Conservation (phyloP, 2,888 invertebrate genomes). For the Andrena hattorfiana region DNA sequence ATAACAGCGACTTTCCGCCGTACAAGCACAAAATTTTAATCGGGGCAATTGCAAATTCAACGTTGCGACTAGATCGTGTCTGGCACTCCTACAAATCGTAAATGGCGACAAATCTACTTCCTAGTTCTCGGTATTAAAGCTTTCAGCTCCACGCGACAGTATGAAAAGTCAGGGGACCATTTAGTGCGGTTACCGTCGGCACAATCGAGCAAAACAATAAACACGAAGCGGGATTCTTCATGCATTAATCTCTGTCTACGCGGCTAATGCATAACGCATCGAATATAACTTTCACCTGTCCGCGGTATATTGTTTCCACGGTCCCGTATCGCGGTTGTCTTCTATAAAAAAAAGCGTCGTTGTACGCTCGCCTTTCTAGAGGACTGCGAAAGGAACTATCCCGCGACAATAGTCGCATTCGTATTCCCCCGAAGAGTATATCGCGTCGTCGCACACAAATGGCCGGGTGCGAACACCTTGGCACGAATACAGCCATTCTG, state of each 20-base stretch:
- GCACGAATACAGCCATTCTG: slow-evolving; percentile 57
- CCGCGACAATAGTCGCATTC: slow-evolving; percentile 48
- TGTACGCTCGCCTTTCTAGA: slow-evolving; percentile 26
- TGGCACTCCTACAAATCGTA: too few species aligned
- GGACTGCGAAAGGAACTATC: slow-evolving; percentile 29
- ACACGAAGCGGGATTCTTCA: not conserved
- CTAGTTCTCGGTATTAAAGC: not conserved
- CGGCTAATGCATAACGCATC: slow-evolving; percentile 47
- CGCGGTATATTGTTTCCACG: slow-evolving; percentile 39
- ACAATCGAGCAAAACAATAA: not conserved
- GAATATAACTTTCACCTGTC: slow-evolving; percentile 51
- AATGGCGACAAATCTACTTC: not conserved
- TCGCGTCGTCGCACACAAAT: slow-evolving; percentile 40
- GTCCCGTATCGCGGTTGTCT: slow-evolving; percentile 8
- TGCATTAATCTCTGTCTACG: slow-evolving; percentile 18
- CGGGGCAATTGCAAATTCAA: too few species aligned
- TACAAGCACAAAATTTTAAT: too few species aligned
- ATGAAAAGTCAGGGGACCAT: not conserved
- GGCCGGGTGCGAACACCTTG: slow-evolving; percentile 49
- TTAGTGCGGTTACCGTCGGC: slow-evolving; percentile 1
- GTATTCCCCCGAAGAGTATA: slow-evolving; percentile 52
- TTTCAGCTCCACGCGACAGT: not conserved
- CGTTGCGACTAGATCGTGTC: too few species aligned
- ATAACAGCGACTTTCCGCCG: not conserved
- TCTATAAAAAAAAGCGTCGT: slow-evolving; percentile 22